These are phyloP conservation scores for Engystomops pustulosus DNA, from an alignment of 2,113 vertebrate genomes.

Conservation along the genomic window DNA sequence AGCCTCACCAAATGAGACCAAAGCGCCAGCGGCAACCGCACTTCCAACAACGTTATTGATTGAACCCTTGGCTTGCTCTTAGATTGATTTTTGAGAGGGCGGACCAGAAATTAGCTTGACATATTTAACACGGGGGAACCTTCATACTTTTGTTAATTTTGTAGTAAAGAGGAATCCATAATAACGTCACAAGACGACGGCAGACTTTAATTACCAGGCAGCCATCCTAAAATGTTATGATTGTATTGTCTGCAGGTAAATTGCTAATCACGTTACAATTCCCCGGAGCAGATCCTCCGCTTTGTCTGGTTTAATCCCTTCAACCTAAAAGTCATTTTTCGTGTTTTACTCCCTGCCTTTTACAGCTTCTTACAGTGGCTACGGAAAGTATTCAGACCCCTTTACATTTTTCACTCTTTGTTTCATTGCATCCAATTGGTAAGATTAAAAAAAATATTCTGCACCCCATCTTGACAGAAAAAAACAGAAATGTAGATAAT, in stretches of 20 bases:
- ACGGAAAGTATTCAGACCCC: too few species aligned
- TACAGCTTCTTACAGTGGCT: too few species aligned
- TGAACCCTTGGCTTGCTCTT: not conserved
- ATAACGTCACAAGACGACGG: not conserved
- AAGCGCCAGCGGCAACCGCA: not conserved
- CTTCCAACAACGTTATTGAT: not conserved
- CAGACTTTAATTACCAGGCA: not conserved
- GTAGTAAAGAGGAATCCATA: not conserved
- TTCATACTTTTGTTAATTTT: not conserved
- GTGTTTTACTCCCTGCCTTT: too few species aligned
- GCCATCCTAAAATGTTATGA: conserved; percentile 22
- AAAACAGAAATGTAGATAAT: too few species aligned
- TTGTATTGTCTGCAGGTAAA: not conserved
- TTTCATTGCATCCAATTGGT: too few species aligned
- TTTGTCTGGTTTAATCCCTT: not conserved
- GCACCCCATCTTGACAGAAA: too few species aligned
- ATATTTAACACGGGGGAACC: not conserved
- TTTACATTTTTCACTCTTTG: too few species aligned
- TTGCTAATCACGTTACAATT: not conserved
- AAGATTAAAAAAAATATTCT: too few species aligned
- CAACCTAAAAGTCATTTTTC: too few species aligned
- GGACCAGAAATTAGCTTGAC: not conserved
- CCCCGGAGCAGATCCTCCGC: not conserved
- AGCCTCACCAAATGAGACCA: not conserved
- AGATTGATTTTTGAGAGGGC: not conserved